Evolutionary conservation across 2,888 invertebrate genomes (phyloP), one percentile per base, ranked within the genome.

Genomic region (Drymonia ruficornis): DNA sequence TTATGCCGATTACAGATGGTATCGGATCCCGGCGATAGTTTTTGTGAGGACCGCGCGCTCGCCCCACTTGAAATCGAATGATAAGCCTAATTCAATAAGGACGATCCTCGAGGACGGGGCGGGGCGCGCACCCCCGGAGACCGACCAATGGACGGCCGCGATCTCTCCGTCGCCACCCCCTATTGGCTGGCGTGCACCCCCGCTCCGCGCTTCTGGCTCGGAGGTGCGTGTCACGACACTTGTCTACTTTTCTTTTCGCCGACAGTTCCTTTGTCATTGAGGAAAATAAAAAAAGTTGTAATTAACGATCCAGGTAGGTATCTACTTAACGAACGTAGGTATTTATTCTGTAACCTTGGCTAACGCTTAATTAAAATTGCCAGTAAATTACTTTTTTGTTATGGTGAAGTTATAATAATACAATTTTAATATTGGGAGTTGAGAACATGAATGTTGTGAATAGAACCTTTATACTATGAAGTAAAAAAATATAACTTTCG

Each of bases 61-160:
- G 91, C 86, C 91, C 88, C 90, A 87, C 90, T 89, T 85, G 90
- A 93, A 92, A 93, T 93, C 92, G 91, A 92, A 95, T 95, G 95
- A 95, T 95, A 95, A 95, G 95, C 95, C 94, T 95, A 95, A 95
- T 95, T 95, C 95, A 95, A 95, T 95, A 95, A 95, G 94, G 93
- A 89, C 91, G 87, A 86, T 87, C 87, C 88, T 90, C 89, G 91
- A 89, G 93, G 86, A 84, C 79, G 87, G 87, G 89, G 89, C 88
- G 90, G 90, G 82, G 84, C 86, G 83, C 80, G 80, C 86, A 85
- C 87, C 87, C 88, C 89, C 84, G 70, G 67, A 61, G 76, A 67
- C 81, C 75, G 85, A 77, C 88, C 86, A 87, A 87, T 87, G 82
- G 82, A 70, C 79, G 78, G 70, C 77, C 78, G 80, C 73, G 72